Percentiles rank a stretch among this genome's conserved stretches.
Evolutionary conservation across 2,113 vertebrate species (phyloP).

Genomic region (Lagopus muta): DNA sequence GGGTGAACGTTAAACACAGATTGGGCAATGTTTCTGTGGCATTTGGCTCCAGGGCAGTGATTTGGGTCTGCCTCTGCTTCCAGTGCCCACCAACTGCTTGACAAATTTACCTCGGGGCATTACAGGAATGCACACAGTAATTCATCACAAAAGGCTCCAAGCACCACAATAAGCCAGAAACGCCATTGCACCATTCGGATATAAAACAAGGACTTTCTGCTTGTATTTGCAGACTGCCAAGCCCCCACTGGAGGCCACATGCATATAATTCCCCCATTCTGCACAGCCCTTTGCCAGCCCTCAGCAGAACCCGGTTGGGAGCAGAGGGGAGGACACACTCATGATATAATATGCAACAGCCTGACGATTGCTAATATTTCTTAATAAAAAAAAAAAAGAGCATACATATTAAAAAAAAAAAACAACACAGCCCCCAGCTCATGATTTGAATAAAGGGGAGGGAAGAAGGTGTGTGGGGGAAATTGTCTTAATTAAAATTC

Average conservation of each 20-base stretch:
- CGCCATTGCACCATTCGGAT: conserved; percentile 25
- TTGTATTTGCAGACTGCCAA: background rate
- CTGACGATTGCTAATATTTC: conserved; percentile 48
- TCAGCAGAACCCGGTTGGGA: background rate
- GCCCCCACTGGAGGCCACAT: background rate
- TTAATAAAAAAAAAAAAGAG: conserved; percentile 35
- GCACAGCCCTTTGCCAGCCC: background rate
- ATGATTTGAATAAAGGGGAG: conserved; percentile 58
- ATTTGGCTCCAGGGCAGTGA: conserved; percentile 17
- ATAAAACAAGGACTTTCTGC: background rate
- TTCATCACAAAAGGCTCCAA: conserved; percentile 43
- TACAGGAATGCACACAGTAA: conserved; percentile 27
- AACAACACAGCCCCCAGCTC: conserved; percentile 16
- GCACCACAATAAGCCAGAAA: background rate
- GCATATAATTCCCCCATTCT: background rate
- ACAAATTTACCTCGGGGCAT: conserved; percentile 35
- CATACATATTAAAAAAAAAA: background rate
- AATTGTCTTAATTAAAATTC: conserved; percentile 84
- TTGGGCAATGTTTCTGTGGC: background rate
- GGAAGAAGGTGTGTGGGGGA: conserved; percentile 55
- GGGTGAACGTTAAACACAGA: background rate
- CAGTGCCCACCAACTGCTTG: background rate
- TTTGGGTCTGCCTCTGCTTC: background rate
- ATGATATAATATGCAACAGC: conserved; percentile 9
- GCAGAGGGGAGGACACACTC: background rate